Evolutionary conservation across 2,113 vertebrate species (phyloP).

Genomic region (Brachionichthys hirsutus): DNA sequence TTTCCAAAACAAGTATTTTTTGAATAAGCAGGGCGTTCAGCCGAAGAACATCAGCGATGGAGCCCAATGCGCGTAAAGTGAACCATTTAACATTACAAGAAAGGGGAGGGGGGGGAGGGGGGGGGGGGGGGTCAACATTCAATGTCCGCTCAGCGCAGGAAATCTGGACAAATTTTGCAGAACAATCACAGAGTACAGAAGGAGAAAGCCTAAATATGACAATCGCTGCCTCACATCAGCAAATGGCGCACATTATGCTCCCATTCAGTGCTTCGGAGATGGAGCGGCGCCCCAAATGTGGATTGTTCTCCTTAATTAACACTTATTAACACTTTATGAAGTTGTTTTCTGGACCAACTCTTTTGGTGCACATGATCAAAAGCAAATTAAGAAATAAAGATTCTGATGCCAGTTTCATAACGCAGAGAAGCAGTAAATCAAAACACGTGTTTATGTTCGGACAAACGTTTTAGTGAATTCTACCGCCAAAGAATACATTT

Average conservation of each 20-base stretch:
- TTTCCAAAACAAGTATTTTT: constrained; percentile 31
- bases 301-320: constrained; percentile 35
- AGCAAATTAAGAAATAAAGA: neutral
- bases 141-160: neutral
- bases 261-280: constrained; percentile 7
- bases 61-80: no score
- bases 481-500: no score
- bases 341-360: constrained; percentile 26
- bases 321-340: constrained; percentile 25
- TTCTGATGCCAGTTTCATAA: no score
- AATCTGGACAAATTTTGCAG: neutral
- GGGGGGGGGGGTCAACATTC: neutral
- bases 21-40: constrained; percentile 38
- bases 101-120: no score
- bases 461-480: no score
- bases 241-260: neutral
- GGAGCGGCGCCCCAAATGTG: constrained; percentile 30
- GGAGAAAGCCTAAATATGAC: constrained; percentile 42
- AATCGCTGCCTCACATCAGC: constrained; percentile 6
- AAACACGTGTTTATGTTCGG: no score
- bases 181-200: constrained; percentile 38
- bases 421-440: no score
- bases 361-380: neutral
- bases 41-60: constrained; percentile 18
- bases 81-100: no score